Evolutionary conservation across 2,888 invertebrate species (phyloP).

Genomic region (Dioctria rufipes): DNA sequence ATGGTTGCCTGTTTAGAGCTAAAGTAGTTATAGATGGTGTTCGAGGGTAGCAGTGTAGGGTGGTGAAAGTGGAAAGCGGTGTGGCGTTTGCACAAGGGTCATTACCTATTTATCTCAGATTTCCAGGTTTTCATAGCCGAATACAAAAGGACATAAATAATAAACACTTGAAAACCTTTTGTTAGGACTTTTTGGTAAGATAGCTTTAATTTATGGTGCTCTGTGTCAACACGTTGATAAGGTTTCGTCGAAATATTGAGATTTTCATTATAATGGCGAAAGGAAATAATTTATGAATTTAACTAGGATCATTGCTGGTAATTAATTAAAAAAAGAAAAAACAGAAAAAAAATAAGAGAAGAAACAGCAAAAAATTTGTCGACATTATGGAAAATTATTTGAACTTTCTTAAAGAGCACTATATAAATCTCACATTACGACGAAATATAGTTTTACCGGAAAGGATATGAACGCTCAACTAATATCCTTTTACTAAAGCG

Average conservation of each 20-base stretch:
- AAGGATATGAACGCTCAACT: conserved; percentile 6
- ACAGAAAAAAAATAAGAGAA: no score
- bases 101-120: conserved; percentile 48
- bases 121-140: conserved; percentile 40
- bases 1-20: conserved; percentile 28
- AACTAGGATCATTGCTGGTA: background rate
- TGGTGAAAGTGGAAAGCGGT: background rate
- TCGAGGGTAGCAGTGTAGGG: background rate
- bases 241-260: background rate
- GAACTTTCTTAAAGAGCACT: no score
- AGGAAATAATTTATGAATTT: background rate
- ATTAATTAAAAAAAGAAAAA: background rate
- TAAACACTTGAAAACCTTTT: conserved; percentile 50
- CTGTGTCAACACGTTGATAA: conserved; percentile 30
- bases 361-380: no score
- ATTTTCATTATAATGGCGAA: background rate
- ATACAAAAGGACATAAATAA: conserved; percentile 35
- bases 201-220: conserved; percentile 29
- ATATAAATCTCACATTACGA: no score
- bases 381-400: no score
- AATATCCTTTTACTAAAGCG: conserved; percentile 40
- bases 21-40: background rate
- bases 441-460: background rate
- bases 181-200: conserved; percentile 1
- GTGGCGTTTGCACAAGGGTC: background rate